Conservation (phyloP, 1,140 invertebrate species). For the Saccostrea echinata region DNA sequence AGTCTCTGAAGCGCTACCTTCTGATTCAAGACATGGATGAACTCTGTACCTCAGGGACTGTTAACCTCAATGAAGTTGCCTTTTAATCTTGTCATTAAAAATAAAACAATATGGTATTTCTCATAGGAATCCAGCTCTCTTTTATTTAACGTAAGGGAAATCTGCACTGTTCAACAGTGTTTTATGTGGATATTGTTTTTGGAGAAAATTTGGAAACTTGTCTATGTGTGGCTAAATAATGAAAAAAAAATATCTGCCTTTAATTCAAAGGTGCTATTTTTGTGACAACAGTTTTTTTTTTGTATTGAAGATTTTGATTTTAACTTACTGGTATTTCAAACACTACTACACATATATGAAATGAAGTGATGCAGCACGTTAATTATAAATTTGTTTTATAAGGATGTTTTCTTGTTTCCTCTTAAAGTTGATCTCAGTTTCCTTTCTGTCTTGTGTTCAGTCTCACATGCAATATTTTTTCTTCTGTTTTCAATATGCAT, state of each 20-base stretch:
- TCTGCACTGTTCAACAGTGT: no score
- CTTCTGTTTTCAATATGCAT: no score
- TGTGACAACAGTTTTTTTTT: background rate
- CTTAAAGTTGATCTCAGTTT: no score
- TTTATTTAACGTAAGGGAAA: no score
- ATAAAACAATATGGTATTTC: background rate
- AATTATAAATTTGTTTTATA: no score
- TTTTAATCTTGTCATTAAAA: slow-evolving; percentile 1
- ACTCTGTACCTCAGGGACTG: background rate
- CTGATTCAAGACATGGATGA: slow-evolving; percentile 43
- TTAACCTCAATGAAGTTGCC: background rate
- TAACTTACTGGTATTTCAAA: background rate
- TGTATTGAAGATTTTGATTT: background rate
- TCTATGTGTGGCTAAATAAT: background rate
- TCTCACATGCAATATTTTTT: no score
- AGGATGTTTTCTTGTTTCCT: no score
- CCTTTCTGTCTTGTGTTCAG: no score
- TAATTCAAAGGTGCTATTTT: background rate
- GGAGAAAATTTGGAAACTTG: background rate
- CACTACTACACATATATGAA: background rate
- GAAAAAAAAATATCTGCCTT: background rate
- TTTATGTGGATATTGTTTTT: no score
- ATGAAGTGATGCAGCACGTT: no score
- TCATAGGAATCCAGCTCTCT: no score
- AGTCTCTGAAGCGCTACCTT: slow-evolving; percentile 43